phyloP scores from a whole-genome alignment of 2,113 vertebrate species.

The Oriolus oriolus region DNA sequence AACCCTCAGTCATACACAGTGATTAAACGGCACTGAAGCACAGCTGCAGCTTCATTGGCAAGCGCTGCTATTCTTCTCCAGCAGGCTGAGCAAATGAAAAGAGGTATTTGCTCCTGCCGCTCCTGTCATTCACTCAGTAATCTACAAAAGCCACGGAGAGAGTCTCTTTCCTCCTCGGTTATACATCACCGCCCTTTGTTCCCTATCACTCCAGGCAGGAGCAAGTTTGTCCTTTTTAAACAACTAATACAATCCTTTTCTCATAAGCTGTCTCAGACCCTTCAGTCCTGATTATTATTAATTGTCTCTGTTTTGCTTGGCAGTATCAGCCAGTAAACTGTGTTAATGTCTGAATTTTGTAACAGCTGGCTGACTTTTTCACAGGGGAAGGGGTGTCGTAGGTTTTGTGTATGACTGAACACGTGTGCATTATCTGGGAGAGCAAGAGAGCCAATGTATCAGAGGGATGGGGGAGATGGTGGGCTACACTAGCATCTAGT shows the following conservation, averaged over 20 bases:
- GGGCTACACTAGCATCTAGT: background rate
- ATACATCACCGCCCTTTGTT: slow-evolving; percentile 31
- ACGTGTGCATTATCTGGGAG: background rate
- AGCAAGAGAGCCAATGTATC: background rate
- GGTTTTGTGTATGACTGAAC: background rate
- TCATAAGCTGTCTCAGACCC: background rate
- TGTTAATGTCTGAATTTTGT: slow-evolving; percentile 34
- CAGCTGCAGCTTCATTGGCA: slow-evolving; percentile 56
- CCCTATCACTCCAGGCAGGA: slow-evolving; percentile 26
- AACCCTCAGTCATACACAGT: slow-evolving; percentile 57
- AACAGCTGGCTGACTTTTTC: slow-evolving; percentile 27
- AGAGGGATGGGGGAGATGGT: background rate
- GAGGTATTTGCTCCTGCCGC: slow-evolving; percentile 41
- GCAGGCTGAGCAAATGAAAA: slow-evolving; percentile 52
- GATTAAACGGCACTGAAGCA: slow-evolving; percentile 32
- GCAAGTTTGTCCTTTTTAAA: slow-evolving; percentile 32
- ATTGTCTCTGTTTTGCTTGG: slow-evolving; percentile 47
- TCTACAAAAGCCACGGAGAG: slow-evolving; percentile 9
- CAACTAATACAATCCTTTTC: background rate
- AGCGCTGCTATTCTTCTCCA: slow-evolving; percentile 50
- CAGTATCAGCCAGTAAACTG: slow-evolving; percentile 9
- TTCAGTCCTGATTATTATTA: slow-evolving; percentile 32
- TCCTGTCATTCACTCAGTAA: slow-evolving; percentile 23
- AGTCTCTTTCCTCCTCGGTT: slow-evolving; percentile 16
- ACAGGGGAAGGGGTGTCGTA: background rate